phyloP scores from a whole-genome alignment of 2,113 vertebrate species.

The Pagrus major region DNA sequence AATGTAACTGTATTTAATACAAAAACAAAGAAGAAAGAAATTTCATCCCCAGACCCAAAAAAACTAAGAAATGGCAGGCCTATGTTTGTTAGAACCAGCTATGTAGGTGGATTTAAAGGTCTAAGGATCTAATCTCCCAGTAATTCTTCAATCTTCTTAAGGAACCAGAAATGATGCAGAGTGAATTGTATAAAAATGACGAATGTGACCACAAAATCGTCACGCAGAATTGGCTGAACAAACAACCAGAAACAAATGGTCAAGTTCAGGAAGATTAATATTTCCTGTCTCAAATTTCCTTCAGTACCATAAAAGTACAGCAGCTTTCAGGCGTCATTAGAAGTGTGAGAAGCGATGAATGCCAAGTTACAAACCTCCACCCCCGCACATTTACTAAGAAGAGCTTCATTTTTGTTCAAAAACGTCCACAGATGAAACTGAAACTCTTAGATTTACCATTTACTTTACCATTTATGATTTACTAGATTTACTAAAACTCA shows the following conservation, averaged over 20 bases:
- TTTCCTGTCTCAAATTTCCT: slow-evolving; percentile 17
- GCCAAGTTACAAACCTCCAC: slow-evolving; percentile 40
- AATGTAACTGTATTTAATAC: neutral
- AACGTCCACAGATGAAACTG: neutral
- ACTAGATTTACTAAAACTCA: too few relatives aligned
- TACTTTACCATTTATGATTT: too few relatives aligned
- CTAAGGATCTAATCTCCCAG: neutral
- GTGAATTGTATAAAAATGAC: neutral
- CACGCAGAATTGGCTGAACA: slow-evolving; percentile 12
- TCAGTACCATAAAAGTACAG: slow-evolving; percentile 25
- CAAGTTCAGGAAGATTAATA: neutral
- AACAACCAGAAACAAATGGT: neutral
- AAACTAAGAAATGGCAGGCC: neutral
- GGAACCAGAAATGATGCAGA: neutral
- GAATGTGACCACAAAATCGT: neutral
- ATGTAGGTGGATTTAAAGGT: neutral
- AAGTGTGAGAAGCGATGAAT: slow-evolving; percentile 48
- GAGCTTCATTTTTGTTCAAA: slow-evolving; percentile 36
- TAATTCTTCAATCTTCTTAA: too few relatives aligned
- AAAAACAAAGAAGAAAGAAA: neutral
- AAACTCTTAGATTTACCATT: slow-evolving; percentile 5
- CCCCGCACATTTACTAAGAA: slow-evolving; percentile 37
- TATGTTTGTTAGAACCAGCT: neutral
- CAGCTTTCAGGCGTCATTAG: slow-evolving; percentile 41
- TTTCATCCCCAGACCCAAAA: neutral